phyloP scores from a whole-genome alignment of 2,888 invertebrate species.

The Stenotaenia linearis region DNA sequence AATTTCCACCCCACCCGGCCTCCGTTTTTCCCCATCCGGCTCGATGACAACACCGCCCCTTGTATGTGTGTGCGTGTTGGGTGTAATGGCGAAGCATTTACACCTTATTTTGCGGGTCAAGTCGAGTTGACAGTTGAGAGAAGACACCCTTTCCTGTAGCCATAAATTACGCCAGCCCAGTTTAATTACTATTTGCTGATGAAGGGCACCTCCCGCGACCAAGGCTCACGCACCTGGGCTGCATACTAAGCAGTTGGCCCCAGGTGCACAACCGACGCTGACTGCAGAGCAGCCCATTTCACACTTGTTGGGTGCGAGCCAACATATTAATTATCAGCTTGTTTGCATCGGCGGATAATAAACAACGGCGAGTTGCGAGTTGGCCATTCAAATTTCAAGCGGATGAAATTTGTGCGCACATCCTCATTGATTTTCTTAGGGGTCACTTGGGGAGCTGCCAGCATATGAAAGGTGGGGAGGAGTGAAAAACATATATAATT shows the following conservation, averaged over 20 bases:
- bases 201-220: constrained; percentile 28
- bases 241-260: constrained; percentile 27
- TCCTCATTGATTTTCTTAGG: constrained; percentile 15
- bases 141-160: constrained; percentile 27
- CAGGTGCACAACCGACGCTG: constrained; percentile 21
- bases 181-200: constrained; percentile 32
- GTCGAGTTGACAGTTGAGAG: constrained; percentile 10
- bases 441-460: constrained; percentile 19
- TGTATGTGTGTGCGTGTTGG: not conserved
- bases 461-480: not conserved
- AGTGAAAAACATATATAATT: not conserved
- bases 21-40: not conserved
- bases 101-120: not conserved
- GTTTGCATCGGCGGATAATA: constrained; percentile 21
- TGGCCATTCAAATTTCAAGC: not conserved
- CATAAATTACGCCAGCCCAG: constrained; percentile 29
- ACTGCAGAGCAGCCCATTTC: constrained; percentile 27
- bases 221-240: constrained; percentile 22
- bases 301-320: constrained; percentile 21
- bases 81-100: not conserved
- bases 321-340: constrained; percentile 28
- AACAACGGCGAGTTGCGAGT: not conserved
- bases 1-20: not conserved
- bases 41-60: not conserved
- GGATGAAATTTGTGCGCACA: not conserved